Percentiles rank a stretch among this genome's conserved stretches.
These are phyloP conservation scores for Lithobates pipiens DNA, from an alignment of 2,797 vertebrate species.

Conservation along the genomic window DNA sequence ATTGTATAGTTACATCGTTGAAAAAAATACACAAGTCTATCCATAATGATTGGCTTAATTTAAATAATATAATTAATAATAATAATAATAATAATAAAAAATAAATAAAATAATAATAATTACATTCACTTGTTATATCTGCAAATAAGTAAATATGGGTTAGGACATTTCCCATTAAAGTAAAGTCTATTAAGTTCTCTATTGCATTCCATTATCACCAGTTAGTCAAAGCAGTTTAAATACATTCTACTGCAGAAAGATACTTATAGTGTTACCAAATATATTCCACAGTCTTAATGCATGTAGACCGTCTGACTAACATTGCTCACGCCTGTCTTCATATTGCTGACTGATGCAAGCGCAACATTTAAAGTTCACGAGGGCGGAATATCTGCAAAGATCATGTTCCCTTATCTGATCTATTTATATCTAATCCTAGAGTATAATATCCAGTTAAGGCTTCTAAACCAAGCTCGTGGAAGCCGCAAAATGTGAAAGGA, in stretches of 20 bases:
- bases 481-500: background rate
- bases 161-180: background rate
- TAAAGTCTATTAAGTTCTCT: background rate
- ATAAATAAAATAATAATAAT: no score
- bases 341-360: constrained; percentile 30
- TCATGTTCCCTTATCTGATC: constrained; percentile 56
- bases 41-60: no score
- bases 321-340: constrained; percentile 31
- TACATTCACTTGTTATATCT: no score
- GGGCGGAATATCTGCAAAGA: constrained; percentile 40
- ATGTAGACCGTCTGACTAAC: constrained; percentile 34
- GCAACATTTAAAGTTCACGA: constrained; percentile 33
- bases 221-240: background rate
- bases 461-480: background rate
- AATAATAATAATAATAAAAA: no score
- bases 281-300: constrained; percentile 32
- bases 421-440: constrained; percentile 63
- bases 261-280: background rate
- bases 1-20: no score
- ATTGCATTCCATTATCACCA: background rate
- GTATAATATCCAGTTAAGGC: constrained; percentile 47
- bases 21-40: no score
- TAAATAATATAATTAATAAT: no score
- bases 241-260: background rate
- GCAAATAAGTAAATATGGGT: background rate